These are phyloP conservation scores for Thermophis baileyi DNA, from an alignment of 2,113 vertebrate genomes.

Conservation along the genomic window DNA sequence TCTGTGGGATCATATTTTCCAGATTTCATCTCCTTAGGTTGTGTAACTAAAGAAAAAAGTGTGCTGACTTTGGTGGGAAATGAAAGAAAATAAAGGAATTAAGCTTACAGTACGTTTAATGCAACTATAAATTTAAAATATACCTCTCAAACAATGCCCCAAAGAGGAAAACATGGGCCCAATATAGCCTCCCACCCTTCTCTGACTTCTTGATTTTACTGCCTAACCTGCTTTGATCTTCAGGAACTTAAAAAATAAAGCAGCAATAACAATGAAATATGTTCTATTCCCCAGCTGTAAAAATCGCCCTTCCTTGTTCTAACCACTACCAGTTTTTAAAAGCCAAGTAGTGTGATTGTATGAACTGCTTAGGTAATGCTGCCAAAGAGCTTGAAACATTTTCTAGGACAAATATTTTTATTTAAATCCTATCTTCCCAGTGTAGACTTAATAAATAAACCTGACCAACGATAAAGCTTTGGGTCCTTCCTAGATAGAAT, in stretches of 20 bases:
- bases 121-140: neutral
- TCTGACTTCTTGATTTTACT: neutral
- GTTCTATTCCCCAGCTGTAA: neutral
- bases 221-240: neutral
- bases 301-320: neutral
- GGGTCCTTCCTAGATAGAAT: neutral
- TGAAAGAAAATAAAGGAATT: neutral
- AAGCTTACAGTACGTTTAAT: neutral
- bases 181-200: neutral
- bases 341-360: neutral
- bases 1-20: neutral
- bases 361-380: neutral
- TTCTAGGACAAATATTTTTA: neutral
- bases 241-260: neutral
- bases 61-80: neutral
- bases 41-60: neutral
- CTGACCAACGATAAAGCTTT: neutral
- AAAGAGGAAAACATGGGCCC: neutral
- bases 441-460: neutral
- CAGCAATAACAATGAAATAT: neutral
- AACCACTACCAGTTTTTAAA: neutral
- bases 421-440: neutral
- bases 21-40: neutral
- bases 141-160: neutral
- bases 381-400: neutral